Evolutionary conservation across 2,888 invertebrate genomes (phyloP), one percentile per base, ranked within the genome.

Genomic region (Pyrochroa serraticornis): DNA sequence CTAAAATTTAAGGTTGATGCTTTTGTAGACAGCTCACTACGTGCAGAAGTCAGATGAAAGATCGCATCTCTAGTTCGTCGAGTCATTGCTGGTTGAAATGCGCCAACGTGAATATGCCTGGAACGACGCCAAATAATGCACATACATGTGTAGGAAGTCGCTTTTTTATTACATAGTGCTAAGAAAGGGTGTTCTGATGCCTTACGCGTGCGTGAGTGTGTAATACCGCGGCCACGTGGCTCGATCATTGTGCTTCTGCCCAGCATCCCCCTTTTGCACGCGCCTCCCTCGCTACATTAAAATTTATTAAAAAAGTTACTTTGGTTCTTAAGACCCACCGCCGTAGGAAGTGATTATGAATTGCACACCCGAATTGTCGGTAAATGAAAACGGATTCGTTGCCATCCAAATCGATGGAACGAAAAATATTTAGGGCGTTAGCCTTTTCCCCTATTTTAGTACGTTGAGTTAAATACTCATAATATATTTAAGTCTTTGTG

Each of bases 301-400:
- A 68, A 69, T 69, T 67, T 67, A 67, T 69, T 67, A 67, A 69
- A 69, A 66, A 69, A 66, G 63, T 66, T 66, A 64, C 63, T 62
- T 60, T 42, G 30, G n/a, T 14, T n/a, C 31, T 14, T 12, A 14
- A 13, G 9, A 39, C 30, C 12, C n/a, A 39, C 39, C 9, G 30
- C 39, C 14, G 30, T 42, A 42, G 31, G 12, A 30, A 12, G 32
- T 32, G 32, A 42, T 42, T 42, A 42, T 42, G n/a, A 42, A 22
- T 22, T 42, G 32, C 32, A 42, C 10, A 12, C 14, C n/a, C 30
- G 30, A 22, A 22, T 39, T 30, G 12, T 12, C 12, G 30, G 22
- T 7, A 13, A 30, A 9, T 14, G 12, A 22, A n/a, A 39, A 12
- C 2, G 41, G 9, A 41, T 41, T 41, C 22, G 41, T 41, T 41